Base-by-base conservation (phyloP, 1,140 invertebrate genomes). In the Ctenoplectra terminalis region DNA sequence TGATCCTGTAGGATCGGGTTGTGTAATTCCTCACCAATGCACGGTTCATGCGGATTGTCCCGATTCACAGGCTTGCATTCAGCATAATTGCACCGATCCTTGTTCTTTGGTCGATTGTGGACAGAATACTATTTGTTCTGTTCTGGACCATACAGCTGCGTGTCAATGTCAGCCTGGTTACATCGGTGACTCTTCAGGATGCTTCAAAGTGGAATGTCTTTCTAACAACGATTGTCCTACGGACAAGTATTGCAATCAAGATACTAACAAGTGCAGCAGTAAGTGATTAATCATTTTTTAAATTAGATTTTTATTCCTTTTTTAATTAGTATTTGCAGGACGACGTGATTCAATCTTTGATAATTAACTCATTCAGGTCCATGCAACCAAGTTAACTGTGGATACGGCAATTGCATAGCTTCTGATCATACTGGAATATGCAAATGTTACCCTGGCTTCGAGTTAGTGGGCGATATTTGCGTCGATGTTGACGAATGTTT, bases 171-270 rank as follows among this genome's bases (percentile, higher is more conserved):
- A 97, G 61, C 94, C 95, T 74, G 97, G 97, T 26, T 96, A 96
- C 90, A 94, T 97, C 20, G 98, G 98, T 7, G 97, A 98, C 94
- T 95, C 97, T 2, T 94, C 97, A 17, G 97, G 97, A 15, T 97
- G 97, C 87, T 97, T 97, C 92, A 96, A 96, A 94, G 97, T 97
- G 2, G 97, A 98, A 94, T 98, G 97, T 91, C 93, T 97, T 1
- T 94, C 95, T 11, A 95, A 97, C 92, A 95, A 95, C 48, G 97
- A 98, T 71, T 98, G 98, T 90, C 92, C 96, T 3, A 91, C 88
- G 20, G 96, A 97, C 83, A 97, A 96, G 92, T 95, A 95, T 75
- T 98, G 98, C 88, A 96, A 97, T 89, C 86, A 90, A 11, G 94
- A 96, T 84, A 95, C 94, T 26, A 97, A 98, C 90, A 97, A 97